Percentiles rank a stretch among this genome's conserved stretches.
phyloP scores from a whole-genome alignment of 2,113 vertebrate species.

The Chaetops frenatus region DNA sequence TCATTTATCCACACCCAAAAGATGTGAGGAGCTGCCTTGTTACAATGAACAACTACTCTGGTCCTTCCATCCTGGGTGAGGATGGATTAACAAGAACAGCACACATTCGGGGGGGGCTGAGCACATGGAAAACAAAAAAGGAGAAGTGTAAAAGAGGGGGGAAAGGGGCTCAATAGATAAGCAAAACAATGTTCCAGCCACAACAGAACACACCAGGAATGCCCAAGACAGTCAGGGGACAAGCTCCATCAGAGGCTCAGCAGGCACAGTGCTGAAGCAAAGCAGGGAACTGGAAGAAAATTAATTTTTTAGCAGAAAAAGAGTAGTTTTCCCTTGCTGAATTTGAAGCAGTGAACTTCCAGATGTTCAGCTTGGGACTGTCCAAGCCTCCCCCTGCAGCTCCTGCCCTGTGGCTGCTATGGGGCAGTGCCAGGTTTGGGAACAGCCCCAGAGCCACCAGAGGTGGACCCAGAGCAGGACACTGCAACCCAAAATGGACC shows the following conservation, averaged over 20 bases:
- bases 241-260: not conserved
- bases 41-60: not conserved
- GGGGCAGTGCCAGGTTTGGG: not conserved
- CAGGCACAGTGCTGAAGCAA: not conserved
- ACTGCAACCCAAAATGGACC: rapidly evolving
- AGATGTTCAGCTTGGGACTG: not conserved
- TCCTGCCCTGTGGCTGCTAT: not conserved
- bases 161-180: not conserved
- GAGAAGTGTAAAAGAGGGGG: not conserved
- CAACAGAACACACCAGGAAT: not conserved
- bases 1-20: not conserved
- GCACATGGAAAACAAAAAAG: not conserved
- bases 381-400: not conserved
- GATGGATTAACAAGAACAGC: not conserved
- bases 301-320: not conserved
- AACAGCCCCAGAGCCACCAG: not conserved
- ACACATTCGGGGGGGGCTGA: not conserved
- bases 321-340: not conserved
- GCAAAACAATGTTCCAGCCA: not conserved
- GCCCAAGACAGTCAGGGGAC: rapidly evolving
- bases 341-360: not conserved
- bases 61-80: not conserved
- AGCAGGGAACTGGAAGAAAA: not conserved
- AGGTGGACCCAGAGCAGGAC: not conserved
- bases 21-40: not conserved